Conservation (phyloP, 2,797 vertebrate genomes). For the Urosaurus nigricauda region DNA sequence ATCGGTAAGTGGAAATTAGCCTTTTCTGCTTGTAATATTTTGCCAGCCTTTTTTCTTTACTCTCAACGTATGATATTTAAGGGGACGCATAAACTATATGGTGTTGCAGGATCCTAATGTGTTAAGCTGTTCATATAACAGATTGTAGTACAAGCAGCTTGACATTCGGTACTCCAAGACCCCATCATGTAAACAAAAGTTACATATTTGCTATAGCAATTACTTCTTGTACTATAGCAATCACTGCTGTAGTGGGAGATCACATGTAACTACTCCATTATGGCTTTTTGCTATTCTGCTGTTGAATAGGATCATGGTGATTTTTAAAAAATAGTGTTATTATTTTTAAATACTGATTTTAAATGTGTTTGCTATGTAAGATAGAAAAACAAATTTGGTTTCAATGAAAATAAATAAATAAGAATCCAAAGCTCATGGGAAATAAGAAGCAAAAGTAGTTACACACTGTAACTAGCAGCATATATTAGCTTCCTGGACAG, state of each 20-base stretch:
- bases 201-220: no score
- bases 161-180: no score
- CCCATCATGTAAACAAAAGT: no score
- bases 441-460: neutral
- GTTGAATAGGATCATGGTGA: no score
- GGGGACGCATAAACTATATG: neutral
- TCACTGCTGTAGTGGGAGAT: no score
- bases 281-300: no score
- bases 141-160: no score
- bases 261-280: no score
- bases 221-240: no score
- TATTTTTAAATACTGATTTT: neutral
- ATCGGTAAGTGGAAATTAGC: constrained; percentile 82
- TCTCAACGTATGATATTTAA: neutral
- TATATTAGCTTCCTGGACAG: neutral
- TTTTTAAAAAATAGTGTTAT: neutral
- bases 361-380: neutral
- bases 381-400: neutral
- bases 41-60: neutral
- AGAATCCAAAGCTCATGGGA: neutral
- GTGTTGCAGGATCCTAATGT: no score
- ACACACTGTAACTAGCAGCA: neutral
- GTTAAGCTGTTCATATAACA: no score
- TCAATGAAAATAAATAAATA: neutral
- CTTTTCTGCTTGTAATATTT: constrained; percentile 7